These are phyloP conservation scores for Crypturellus tataupa DNA, from an alignment of 2,797 vertebrate genomes.

Conservation along the genomic window DNA sequence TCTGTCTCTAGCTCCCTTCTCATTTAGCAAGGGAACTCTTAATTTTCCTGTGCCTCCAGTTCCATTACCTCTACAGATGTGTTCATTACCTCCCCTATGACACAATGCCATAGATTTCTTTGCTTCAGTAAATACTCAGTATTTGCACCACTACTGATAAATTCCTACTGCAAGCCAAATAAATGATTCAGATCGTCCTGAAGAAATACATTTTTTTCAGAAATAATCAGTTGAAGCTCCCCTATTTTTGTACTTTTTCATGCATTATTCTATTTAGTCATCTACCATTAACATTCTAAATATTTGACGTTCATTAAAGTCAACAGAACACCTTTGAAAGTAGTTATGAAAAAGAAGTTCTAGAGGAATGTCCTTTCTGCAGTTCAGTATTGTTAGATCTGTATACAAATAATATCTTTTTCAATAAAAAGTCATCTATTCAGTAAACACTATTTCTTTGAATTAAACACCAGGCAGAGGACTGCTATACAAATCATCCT, in stretches of 20 bases:
- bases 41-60: not conserved
- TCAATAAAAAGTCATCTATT: slow-evolving; percentile 24
- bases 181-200: not conserved
- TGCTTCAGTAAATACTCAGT: not conserved
- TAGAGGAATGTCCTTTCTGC: slow-evolving; percentile 32
- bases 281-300: slow-evolving; percentile 62
- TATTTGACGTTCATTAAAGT: slow-evolving; percentile 64
- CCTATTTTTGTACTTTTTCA: slow-evolving; percentile 68
- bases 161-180: not conserved
- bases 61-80: not conserved
- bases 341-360: slow-evolving; percentile 12
- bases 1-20: not conserved
- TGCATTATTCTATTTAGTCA: slow-evolving; percentile 62
- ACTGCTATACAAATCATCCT: not conserved
- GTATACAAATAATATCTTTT: slow-evolving; percentile 26
- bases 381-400: not conserved
- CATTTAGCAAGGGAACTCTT: not conserved
- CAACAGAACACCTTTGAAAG: not conserved
- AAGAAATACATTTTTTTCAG: not conserved
- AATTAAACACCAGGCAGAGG: not conserved
- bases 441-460: slow-evolving; percentile 29
- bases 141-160: not conserved
- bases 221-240: not conserved
- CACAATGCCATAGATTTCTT: not conserved
- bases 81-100: fast-evolving